These are phyloP conservation scores for Sphenopsis melanotis DNA, from an alignment of 2,797 vertebrate species.

Conservation along the genomic window DNA sequence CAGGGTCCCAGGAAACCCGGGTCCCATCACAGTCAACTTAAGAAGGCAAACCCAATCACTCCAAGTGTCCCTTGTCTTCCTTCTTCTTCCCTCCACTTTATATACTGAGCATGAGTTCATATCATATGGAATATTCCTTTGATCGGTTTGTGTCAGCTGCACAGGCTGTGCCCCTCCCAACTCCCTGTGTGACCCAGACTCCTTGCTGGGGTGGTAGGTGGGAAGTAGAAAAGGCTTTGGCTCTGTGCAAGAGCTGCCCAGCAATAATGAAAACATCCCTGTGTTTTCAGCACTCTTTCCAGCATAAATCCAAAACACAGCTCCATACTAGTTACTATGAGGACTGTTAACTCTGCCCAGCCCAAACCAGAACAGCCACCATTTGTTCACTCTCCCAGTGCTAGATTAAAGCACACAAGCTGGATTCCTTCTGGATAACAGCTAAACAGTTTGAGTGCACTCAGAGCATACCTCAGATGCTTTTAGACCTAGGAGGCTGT, in stretches of 20 bases:
- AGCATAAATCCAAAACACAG: neutral
- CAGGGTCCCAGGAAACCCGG: rapidly evolving
- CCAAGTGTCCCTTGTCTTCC: rapidly evolving
- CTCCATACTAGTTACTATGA: neutral
- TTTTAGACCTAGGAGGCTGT: neutral
- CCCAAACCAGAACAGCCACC: neutral
- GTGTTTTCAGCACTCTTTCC: neutral
- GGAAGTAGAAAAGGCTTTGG: neutral
- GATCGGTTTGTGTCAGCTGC: rapidly evolving
- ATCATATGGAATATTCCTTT: neutral
- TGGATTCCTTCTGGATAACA: neutral
- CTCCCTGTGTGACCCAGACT: neutral
- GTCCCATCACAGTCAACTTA: neutral
- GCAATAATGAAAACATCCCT: neutral
- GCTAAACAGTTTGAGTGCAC: rapidly evolving
- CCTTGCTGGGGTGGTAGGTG: neutral
- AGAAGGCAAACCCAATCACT: neutral
- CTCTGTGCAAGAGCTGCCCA: neutral
- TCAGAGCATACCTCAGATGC: neutral
- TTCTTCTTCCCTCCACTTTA: neutral
- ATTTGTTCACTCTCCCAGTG: neutral
- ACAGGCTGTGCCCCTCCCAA: neutral
- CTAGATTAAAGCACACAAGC: neutral
- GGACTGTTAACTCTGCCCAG: neutral
- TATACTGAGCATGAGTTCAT: neutral